These are phyloP conservation scores for Panurus biarmicus DNA, from an alignment of 2,113 vertebrate species.

Conservation along the genomic window DNA sequence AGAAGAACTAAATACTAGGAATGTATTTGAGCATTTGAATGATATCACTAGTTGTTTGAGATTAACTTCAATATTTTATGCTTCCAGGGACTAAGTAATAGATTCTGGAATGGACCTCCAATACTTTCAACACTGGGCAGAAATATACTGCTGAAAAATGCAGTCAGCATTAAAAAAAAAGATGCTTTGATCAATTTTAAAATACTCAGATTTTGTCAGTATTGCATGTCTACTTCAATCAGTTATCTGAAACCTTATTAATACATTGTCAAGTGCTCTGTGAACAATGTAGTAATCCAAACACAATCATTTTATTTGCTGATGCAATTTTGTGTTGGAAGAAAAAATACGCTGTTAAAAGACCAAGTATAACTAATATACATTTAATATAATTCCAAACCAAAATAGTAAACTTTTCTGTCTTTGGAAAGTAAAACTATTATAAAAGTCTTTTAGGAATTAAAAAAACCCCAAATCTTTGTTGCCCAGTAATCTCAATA, in stretches of 20 bases:
- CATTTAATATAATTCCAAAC: neutral
- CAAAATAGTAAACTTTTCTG: neutral
- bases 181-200: neutral
- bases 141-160: neutral
- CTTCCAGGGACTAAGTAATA: neutral
- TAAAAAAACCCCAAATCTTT: neutral
- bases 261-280: neutral
- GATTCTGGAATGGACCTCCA: neutral
- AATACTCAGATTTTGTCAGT: neutral
- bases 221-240: neutral
- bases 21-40: neutral
- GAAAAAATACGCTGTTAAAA: neutral
- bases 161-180: neutral
- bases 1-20: neutral
- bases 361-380: neutral
- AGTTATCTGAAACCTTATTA: neutral
- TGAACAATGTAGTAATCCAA: neutral
- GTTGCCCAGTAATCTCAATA: neutral
- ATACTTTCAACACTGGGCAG: neutral
- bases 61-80: neutral
- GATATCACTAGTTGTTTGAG: neutral
- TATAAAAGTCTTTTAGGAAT: neutral
- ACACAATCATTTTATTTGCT: neutral
- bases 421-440: neutral
- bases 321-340: neutral